Conservation (phyloP, 2,113 vertebrate genomes). For the Neolamprologus tretocephalus region DNA sequence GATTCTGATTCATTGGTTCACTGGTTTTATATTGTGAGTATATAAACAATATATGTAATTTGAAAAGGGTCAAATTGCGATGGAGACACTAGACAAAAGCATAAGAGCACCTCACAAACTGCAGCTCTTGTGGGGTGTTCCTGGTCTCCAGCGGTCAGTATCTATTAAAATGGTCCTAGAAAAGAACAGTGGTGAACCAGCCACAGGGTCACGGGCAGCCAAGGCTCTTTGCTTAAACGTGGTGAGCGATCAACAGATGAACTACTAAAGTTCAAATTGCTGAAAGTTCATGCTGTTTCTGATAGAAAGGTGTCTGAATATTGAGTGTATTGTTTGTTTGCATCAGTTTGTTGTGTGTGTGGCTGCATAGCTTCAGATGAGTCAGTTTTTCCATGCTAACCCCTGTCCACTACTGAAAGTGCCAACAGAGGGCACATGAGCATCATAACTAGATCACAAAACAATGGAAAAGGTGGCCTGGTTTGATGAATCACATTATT, state of each 20-base stretch:
- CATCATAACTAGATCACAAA: neutral
- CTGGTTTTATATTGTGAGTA: neutral
- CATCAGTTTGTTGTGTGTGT: neutral
- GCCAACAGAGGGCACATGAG: neutral
- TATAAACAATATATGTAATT: neutral
- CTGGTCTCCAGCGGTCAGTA: neutral
- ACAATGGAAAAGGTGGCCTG: neutral
- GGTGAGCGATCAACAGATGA: neutral
- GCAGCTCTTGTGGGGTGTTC: neutral
- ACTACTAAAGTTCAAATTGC: neutral
- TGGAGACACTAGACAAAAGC: neutral
- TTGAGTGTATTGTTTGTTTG: neutral
- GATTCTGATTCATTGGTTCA: neutral
- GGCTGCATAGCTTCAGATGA: neutral
- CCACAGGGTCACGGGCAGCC: neutral
- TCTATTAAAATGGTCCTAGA: neutral
- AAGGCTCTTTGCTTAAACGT: neutral
- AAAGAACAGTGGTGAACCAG: neutral
- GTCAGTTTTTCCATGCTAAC: neutral
- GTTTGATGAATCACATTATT: neutral
- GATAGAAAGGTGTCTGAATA: neutral
- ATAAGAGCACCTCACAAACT: neutral
- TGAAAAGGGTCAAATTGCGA: neutral
- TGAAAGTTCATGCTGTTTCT: neutral
- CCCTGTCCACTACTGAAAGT: neutral